Conservation (phyloP, 2,888 invertebrate genomes). For the Eilema griseolum region DNA sequence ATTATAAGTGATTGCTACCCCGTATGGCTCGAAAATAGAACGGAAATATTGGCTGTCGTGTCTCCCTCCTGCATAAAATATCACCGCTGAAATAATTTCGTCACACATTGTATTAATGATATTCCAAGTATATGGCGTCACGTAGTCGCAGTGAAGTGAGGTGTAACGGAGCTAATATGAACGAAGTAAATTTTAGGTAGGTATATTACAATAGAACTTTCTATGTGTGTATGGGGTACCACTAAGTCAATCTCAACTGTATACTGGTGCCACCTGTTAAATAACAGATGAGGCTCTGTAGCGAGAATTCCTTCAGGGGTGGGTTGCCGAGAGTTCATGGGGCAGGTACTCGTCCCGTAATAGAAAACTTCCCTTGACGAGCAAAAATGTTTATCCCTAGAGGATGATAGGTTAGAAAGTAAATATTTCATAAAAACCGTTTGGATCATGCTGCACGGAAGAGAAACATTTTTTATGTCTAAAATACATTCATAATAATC, state of each 20-base stretch:
- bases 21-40: conserved; percentile 1
- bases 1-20: background rate
- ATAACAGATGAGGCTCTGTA: background rate
- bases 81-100: conserved; percentile 33
- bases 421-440: no score
- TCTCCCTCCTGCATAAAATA: conserved; percentile 14
- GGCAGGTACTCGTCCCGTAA: no score
- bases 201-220: background rate
- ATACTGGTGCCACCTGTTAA: background rate
- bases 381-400: no score
- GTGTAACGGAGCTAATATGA: background rate
- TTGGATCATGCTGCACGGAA: no score
- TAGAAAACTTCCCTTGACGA: no score
- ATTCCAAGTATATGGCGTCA: conserved; percentile 34
- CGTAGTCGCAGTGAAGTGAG: background rate
- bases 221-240: background rate
- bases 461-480: no score
- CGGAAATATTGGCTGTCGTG: conserved; percentile 22
- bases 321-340: no score
- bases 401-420: no score
- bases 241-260: background rate
- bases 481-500: no score
- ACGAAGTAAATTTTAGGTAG: background rate
- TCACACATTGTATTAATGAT: conserved; percentile 23
- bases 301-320: background rate